Percentiles rank a stretch among this genome's conserved stretches.
These are phyloP conservation scores for Octonoba sinensis DNA, from an alignment of 2,888 invertebrate genomes.

Conservation along the genomic window DNA sequence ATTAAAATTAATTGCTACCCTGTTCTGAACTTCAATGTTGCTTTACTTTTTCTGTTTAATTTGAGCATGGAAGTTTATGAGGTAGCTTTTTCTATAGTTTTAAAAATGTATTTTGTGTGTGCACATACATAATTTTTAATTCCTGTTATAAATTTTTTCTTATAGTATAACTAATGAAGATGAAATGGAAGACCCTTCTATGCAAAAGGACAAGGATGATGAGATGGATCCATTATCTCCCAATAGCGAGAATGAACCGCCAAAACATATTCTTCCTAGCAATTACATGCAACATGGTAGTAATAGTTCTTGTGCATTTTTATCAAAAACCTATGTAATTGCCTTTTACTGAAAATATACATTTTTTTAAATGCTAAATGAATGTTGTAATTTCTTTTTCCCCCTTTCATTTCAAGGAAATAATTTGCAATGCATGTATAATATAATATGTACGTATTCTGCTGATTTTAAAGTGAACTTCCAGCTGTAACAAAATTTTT, in stretches of 20 bases:
- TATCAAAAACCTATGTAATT: background rate
- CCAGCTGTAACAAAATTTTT: background rate
- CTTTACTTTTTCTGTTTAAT: no score
- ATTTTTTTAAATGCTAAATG: background rate
- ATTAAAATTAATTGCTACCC: no score
- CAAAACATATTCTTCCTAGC: constrained; percentile 25
- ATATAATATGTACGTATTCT: background rate
- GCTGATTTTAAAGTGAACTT: background rate
- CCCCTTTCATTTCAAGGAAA: background rate
- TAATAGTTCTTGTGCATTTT: background rate
- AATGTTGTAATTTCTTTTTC: background rate
- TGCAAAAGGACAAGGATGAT: constrained; percentile 55
- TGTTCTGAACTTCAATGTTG: no score
- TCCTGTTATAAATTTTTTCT: background rate
- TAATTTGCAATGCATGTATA: background rate
- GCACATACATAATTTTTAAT: no score
- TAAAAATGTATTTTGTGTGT: no score
- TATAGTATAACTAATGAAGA: constrained; percentile 50
- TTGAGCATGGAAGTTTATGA: no score
- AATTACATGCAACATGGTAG: constrained; percentile 35
- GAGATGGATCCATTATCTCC: constrained; percentile 49
- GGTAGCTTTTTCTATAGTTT: no score
- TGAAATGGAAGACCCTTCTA: constrained; percentile 43
- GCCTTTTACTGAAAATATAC: background rate
- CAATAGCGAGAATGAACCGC: constrained; percentile 39